Conservation (phyloP, 2,113 vertebrate genomes). For the Lucifuga dentata region DNA sequence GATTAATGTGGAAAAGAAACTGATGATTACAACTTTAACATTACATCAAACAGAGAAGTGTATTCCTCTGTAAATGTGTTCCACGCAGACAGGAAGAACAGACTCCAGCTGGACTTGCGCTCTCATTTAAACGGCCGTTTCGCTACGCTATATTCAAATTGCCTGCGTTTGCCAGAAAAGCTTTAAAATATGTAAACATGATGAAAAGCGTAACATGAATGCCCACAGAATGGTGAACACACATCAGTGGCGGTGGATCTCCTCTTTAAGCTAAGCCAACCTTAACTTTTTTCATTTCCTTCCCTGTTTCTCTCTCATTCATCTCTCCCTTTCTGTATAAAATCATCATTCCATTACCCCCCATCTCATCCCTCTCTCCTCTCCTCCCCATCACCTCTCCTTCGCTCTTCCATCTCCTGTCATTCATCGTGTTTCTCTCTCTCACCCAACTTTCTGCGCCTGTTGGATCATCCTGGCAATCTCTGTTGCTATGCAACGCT, state of each 20-base stretch:
- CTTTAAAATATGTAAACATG: conserved; percentile 17
- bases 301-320: conserved; percentile 34
- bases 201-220: conserved; percentile 27
- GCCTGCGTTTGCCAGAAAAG: conserved; percentile 16
- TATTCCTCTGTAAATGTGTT: conserved; percentile 10
- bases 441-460: conserved; percentile 63
- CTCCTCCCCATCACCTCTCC: conserved; percentile 39
- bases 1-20: conserved; percentile 31
- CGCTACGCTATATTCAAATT: not conserved
- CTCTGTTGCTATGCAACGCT: conserved; percentile 82
- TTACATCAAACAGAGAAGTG: not conserved
- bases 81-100: too few relatives aligned
- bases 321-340: conserved; percentile 41
- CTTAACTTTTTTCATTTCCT: conserved; percentile 47
- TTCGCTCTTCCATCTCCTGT: conserved; percentile 59
- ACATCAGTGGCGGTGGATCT: conserved; percentile 13
- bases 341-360: conserved; percentile 24
- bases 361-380: conserved; percentile 43
- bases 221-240: conserved; percentile 5
- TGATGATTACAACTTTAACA: conserved; percentile 15
- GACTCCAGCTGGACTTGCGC: conserved; percentile 1
- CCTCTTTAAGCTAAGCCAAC: conserved; percentile 36
- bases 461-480: conserved; percentile 75
- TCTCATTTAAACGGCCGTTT: conserved; percentile 3
- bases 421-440: conserved; percentile 55